Percentiles rank a stretch among this genome's conserved stretches.
These are phyloP conservation scores for Callipepla squamata DNA, from an alignment of 2,113 vertebrate species.

Conservation along the genomic window DNA sequence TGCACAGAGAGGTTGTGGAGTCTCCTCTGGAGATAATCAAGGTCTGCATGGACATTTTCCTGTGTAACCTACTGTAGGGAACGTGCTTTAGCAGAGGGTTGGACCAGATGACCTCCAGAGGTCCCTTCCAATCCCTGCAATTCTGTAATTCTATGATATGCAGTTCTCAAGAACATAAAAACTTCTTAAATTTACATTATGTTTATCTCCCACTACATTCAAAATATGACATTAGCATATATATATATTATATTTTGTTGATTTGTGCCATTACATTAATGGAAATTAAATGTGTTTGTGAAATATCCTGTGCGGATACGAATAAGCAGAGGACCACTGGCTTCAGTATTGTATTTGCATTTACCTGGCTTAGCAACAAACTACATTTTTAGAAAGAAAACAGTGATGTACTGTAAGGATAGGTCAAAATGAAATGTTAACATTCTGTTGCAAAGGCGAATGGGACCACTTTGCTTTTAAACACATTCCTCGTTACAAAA, in stretches of 20 bases:
- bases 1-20: too few relatives aligned
- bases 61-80: too few relatives aligned
- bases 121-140: too few relatives aligned
- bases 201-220: not conserved
- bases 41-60: too few relatives aligned
- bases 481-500: constrained; percentile 52
- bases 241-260: not conserved
- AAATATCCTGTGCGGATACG: not conserved
- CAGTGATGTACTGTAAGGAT: not conserved
- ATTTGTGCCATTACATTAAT: not conserved
- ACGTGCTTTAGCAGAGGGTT: too few relatives aligned
- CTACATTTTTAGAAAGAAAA: constrained; percentile 29
- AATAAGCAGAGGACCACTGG: not conserved
- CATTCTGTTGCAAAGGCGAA: constrained; percentile 30
- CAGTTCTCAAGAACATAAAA: not conserved
- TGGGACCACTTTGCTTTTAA: constrained; percentile 56
- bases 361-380: constrained; percentile 51
- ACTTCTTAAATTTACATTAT: not conserved
- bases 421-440: constrained; percentile 54
- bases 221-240: not conserved
- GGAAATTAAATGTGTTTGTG: not conserved
- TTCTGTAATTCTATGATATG: not conserved
- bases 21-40: too few relatives aligned
- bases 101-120: too few relatives aligned
- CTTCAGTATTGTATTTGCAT: constrained; percentile 7